Conservation (phyloP, 2,888 invertebrate genomes). For the Tridacna crocea region DNA sequence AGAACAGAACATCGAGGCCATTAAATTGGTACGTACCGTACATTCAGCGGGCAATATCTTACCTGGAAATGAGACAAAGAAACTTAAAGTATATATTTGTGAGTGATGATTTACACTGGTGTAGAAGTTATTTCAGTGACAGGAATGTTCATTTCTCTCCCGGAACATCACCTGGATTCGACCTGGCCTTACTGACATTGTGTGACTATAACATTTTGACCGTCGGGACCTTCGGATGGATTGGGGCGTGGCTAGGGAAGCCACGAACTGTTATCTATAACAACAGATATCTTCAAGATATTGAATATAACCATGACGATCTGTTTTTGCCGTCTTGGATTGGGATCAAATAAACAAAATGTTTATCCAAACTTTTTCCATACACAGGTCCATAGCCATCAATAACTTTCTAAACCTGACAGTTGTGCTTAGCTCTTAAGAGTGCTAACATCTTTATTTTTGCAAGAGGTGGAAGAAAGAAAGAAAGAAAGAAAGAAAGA, state of each 20-base stretch:
- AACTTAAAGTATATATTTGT: neutral
- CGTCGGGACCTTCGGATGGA: neutral
- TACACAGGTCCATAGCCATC: too few relatives aligned
- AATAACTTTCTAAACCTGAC: too few relatives aligned
- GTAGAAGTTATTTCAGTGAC: neutral
- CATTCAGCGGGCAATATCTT: neutral
- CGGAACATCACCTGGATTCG: neutral
- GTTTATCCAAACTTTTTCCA: too few relatives aligned
- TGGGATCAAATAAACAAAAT: too few relatives aligned
- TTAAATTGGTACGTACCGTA: neutral
- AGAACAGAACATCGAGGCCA: neutral
- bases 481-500: too few relatives aligned
- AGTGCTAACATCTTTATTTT: too few relatives aligned
- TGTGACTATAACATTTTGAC: conserved; percentile 9
- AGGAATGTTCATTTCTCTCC: conserved; percentile 1
- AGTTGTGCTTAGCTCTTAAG: too few relatives aligned
- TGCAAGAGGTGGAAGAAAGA: too few relatives aligned
- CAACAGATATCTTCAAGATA: too few relatives aligned
- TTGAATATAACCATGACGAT: too few relatives aligned
- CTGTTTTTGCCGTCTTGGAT: too few relatives aligned
- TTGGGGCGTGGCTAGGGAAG: neutral
- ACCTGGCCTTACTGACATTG: neutral
- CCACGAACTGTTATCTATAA: too few relatives aligned
- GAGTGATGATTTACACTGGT: conserved; percentile 1
- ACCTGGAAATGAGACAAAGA: neutral